Conservation (phyloP, 1,140 invertebrate species). For the Drosophila burlai region DNA sequence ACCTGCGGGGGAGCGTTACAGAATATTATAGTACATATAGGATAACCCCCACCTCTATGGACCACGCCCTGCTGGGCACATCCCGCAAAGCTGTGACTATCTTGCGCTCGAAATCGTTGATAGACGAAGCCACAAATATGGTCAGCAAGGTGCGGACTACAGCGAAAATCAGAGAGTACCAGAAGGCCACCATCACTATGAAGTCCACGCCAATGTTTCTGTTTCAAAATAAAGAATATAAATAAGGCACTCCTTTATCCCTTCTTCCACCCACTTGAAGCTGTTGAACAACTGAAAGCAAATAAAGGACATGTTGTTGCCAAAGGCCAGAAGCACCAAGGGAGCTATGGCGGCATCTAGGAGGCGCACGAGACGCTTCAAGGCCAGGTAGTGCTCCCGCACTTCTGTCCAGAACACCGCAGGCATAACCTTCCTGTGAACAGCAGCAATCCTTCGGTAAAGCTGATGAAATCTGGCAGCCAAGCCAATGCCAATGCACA, state of each 20-base stretch:
- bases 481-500: slow-evolving; percentile 87
- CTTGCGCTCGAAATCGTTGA: slow-evolving; percentile 88
- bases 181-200: slow-evolving; percentile 86
- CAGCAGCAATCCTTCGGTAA: slow-evolving; percentile 85
- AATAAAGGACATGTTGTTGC: slow-evolving; percentile 84
- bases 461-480: slow-evolving; percentile 87
- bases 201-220: slow-evolving; percentile 80
- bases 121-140: slow-evolving; percentile 87
- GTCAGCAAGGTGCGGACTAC: slow-evolving; percentile 87
- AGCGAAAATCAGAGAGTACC: slow-evolving; percentile 88
- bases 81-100: slow-evolving; percentile 86
- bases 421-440: slow-evolving; percentile 87
- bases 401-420: slow-evolving; percentile 87
- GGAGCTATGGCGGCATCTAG: slow-evolving; percentile 86
- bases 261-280: slow-evolving; percentile 62
- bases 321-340: slow-evolving; percentile 67
- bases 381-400: slow-evolving; percentile 87
- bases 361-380: slow-evolving; percentile 89
- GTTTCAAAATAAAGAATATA: slow-evolving; percentile 8
- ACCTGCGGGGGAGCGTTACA: slow-evolving; percentile 15
- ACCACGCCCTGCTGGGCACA: slow-evolving; percentile 87
- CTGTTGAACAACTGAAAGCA: slow-evolving; percentile 83
- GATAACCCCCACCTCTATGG: slow-evolving; percentile 86
- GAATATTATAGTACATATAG: background rate
- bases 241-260: background rate